These are phyloP conservation scores for Albula glossodonta DNA, from an alignment of 2,113 vertebrate species.

Conservation along the genomic window DNA sequence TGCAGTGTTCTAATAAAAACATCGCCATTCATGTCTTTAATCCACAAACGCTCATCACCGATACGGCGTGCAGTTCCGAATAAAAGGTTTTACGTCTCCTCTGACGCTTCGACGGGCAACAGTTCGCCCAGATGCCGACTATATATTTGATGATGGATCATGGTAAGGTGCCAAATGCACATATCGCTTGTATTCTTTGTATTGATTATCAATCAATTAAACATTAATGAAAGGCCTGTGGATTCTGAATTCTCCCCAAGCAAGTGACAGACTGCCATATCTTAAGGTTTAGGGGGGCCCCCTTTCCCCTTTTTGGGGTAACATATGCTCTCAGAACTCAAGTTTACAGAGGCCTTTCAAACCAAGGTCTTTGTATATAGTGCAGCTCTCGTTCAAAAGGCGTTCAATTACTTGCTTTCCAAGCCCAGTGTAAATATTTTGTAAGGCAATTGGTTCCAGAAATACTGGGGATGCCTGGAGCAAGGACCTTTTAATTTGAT, in stretches of 20 bases:
- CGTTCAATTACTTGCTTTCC: conserved; percentile 77
- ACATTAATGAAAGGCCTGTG: not conserved
- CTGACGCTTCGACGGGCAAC: not conserved
- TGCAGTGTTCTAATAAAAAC: not conserved
- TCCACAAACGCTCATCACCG: not conserved
- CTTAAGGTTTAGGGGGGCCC: conserved; percentile 26
- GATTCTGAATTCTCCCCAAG: not conserved
- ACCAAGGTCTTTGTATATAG: conserved; percentile 64
- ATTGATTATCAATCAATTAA: not conserved
- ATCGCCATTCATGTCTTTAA: not conserved
- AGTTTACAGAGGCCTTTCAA: conserved; percentile 74
- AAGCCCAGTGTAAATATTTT: conserved; percentile 79
- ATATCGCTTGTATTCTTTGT: not conserved
- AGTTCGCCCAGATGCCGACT: not conserved
- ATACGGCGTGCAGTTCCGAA: not conserved
- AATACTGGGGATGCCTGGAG: conserved; percentile 57
- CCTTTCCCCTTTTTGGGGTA: conserved; percentile 28
- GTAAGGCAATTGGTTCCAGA: conserved; percentile 75
- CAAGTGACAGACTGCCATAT: not conserved
- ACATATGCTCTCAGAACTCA: conserved; percentile 63
- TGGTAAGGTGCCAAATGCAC: not conserved
- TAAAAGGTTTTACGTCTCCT: not conserved
- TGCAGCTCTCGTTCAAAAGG: conserved; percentile 62
- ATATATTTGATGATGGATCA: not conserved
- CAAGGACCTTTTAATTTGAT: conserved; percentile 57